A percentile compares a stretch with the other conserved stretches of the same genome.
phyloP scores from a whole-genome alignment of 2,113 vertebrate genomes.

The Zosterops japonicus region DNA sequence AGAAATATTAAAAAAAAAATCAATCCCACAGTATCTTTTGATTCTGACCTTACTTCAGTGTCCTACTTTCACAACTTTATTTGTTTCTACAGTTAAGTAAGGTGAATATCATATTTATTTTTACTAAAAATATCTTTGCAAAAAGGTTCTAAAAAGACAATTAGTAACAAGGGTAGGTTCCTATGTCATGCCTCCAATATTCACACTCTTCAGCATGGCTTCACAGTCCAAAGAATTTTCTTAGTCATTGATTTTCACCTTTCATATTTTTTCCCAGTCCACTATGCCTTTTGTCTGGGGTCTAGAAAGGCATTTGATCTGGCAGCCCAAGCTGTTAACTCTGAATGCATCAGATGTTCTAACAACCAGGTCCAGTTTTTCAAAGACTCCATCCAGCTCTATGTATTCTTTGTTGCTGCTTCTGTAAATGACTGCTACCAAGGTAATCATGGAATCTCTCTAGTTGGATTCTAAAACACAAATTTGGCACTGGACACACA shows the following conservation, averaged over 20 bases:
- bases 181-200: background rate
- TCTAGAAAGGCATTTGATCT: fast-evolving
- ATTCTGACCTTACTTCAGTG: background rate
- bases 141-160: background rate
- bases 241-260: background rate
- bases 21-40: background rate
- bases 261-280: background rate
- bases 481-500: background rate
- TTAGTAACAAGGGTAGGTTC: background rate
- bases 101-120: background rate
- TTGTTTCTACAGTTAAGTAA: background rate
- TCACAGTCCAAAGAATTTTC: background rate
- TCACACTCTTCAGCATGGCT: background rate
- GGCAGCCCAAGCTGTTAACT: background rate
- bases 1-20: background rate
- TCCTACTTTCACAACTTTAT: background rate
- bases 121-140: background rate
- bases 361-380: background rate
- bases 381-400: background rate
- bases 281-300: background rate
- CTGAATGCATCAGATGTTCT: background rate
- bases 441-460: background rate
- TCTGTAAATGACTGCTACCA: background rate
- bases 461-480: background rate
- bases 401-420: background rate